Evolutionary conservation across 2,113 vertebrate genomes (phyloP).

Genomic region (Gopherus flavomarginatus): DNA sequence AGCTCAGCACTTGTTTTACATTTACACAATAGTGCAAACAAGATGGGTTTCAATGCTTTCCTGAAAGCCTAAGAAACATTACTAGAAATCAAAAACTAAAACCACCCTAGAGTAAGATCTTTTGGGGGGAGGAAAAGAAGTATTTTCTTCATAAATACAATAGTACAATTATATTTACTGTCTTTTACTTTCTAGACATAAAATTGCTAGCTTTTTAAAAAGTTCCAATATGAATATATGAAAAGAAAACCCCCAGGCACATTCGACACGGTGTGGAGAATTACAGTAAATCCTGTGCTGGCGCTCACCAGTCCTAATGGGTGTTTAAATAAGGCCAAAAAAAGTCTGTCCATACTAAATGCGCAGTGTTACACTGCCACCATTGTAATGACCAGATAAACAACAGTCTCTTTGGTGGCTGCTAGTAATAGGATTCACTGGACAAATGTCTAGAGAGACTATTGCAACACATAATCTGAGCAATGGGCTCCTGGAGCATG

Average conservation of each 20-base stretch:
- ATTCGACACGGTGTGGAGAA: rapidly evolving
- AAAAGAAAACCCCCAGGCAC: slow-evolving; percentile 19
- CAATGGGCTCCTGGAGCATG: background rate
- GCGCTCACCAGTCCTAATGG: background rate
- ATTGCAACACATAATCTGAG: rapidly evolving
- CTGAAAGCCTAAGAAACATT: background rate
- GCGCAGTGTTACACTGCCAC: rapidly evolving
- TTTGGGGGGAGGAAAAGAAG: slow-evolving; percentile 61
- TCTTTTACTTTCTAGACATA: slow-evolving; percentile 72
- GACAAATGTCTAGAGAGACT: rapidly evolving
- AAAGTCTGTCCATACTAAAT: background rate
- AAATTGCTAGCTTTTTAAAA: slow-evolving; percentile 64
- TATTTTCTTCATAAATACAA: slow-evolving; percentile 79
- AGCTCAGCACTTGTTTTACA: rapidly evolving
- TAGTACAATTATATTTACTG: slow-evolving; percentile 73
- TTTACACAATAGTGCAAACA: background rate
- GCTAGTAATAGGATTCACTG: background rate
- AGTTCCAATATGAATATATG: slow-evolving; percentile 73
- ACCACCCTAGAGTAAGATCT: slow-evolving; percentile 11
- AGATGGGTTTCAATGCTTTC: background rate
- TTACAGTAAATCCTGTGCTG: background rate
- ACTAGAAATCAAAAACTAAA: slow-evolving; percentile 26
- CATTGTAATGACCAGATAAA: background rate
- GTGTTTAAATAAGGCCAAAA: rapidly evolving
- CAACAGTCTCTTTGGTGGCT: rapidly evolving